Percentiles rank a stretch among this genome's conserved stretches.
phyloP scores from a whole-genome alignment of 64 coral and sea anemone species.

The Acropora yongei region DNA sequence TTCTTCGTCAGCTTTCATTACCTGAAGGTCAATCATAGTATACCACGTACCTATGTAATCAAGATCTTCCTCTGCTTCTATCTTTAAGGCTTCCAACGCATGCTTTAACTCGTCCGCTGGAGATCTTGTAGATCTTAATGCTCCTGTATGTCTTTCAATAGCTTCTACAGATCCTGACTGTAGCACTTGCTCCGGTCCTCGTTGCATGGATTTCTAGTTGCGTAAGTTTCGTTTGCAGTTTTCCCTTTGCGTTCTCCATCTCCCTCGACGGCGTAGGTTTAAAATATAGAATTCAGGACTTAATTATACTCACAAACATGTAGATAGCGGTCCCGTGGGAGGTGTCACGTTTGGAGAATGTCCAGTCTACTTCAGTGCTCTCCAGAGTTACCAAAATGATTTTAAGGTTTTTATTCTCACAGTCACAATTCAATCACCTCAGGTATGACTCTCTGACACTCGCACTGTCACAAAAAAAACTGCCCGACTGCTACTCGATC shows the following conservation, averaged over 20 bases:
- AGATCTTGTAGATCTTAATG: slow-evolving; percentile 11
- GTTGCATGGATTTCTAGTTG: slow-evolving; percentile 9
- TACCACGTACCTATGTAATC: slow-evolving; percentile 27
- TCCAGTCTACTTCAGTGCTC: neutral
- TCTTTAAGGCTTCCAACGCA: slow-evolving; percentile 23
- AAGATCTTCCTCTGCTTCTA: slow-evolving; percentile 27
- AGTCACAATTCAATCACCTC: no score
- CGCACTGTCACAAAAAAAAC: no score
- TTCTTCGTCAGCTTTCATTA: slow-evolving; percentile 37
- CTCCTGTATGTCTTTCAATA: slow-evolving; percentile 31
- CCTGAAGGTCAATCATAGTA: neutral
- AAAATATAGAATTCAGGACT: neutral
- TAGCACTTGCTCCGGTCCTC: slow-evolving; percentile 8
- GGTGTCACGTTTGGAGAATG: slow-evolving; percentile 36
- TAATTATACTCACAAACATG: slow-evolving; percentile 8
- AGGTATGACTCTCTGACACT: no score
- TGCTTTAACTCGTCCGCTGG: slow-evolving; percentile 23
- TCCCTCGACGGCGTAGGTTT: neutral
- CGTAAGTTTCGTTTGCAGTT: slow-evolving; percentile 12
- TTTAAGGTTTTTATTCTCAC: neutral
- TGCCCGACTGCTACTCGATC: no score
- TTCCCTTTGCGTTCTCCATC: slow-evolving; percentile 21
- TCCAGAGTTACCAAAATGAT: neutral
- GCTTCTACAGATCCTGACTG: slow-evolving; percentile 21
- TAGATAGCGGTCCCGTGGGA: slow-evolving; percentile 38